Base-by-base conservation (phyloP, 2,888 invertebrate genomes). In the Acanthosepion lycidas region DNA sequence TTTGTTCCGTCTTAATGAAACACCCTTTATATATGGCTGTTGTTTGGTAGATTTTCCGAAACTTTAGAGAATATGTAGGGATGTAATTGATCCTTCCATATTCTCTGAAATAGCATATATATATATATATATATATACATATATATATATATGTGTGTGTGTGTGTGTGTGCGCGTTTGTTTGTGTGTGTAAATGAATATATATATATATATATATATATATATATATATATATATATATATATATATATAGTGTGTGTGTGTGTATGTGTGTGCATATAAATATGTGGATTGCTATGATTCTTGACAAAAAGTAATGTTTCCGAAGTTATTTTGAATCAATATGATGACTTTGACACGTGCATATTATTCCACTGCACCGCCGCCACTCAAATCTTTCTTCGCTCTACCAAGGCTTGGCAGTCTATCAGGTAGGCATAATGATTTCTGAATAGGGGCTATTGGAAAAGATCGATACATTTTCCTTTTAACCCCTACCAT, bases 361-460 rank as follows among this genome's bases (percentile, higher is more conserved):
- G 78, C 78, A 78, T 78, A 59, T 23, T 20, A 20, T 23, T 20
- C 6, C 20, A 23, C 59, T 0, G 42, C 42, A 42, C 78, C 2
- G 64, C 23, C 78, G 15, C 33, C 3, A 15, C n/a, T 6, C 15
- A 15, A 33, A 33, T n/a, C 78, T 78, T 78, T 33, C 78, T 78
- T 78, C 78, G 33, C 78, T 78, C 12, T n/a, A 18, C 78, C n/a
- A 33, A 12, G n/a, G 78, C n/a, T 33, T 78, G 78, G n/a, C 78
- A 33, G 78, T n/a, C n/a, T n/a, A n/a, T 78, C 78, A 78, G 78
- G 78, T 78, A n/a, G 78, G 78, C 78, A n/a, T 78, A 78, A 78
- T 78, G n/a, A 15, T 18, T n/a, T 33, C n/a, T 12, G 15, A n/a
- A 78, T 12, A 20, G 15, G 33, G n/a, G 15, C 78, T 33, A 15